These are phyloP conservation scores for Endomychus coccineus DNA, from an alignment of 2,888 invertebrate species.

Conservation along the genomic window DNA sequence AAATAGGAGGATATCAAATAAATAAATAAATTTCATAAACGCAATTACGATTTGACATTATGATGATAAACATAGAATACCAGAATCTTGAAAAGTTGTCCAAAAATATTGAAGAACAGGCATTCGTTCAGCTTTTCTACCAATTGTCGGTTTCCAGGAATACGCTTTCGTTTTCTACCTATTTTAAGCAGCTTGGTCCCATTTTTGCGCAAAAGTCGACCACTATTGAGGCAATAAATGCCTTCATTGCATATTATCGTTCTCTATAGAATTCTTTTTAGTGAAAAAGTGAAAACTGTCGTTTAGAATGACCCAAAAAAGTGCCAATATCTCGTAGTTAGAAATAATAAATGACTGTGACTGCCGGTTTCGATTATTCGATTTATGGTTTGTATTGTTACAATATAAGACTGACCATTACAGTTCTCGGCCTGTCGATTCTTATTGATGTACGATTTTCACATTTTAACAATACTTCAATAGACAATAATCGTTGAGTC, in stretches of 20 bases:
- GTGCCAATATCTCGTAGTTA: constrained; percentile 21
- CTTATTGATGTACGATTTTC: constrained; percentile 16
- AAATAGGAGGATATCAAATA: no score
- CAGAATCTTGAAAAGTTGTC: no score
- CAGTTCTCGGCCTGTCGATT: constrained; percentile 12
- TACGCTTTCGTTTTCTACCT: not conserved
- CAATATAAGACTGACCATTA: constrained; percentile 9
- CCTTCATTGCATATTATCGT: constrained; percentile 20
- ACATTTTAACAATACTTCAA: no score
- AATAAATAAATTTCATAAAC: no score
- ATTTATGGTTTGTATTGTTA: constrained; percentile 15
- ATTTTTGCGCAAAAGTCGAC: constrained; percentile 13
- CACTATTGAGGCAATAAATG: constrained; percentile 8
- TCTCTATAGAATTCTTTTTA: constrained; percentile 21
- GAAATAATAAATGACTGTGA: constrained; percentile 21
- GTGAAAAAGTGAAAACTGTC: constrained; percentile 23
- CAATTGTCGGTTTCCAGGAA: constrained; percentile 9
- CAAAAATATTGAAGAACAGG: no score
- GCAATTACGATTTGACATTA: no score
- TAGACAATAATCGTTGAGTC: no score
- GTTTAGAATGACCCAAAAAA: constrained; percentile 21
- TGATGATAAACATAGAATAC: no score
- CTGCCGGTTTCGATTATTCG: constrained; percentile 23
- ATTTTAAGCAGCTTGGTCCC: not conserved
- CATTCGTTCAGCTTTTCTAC: no score